phyloP scores from a whole-genome alignment of 92 coral and sea anemone species.

The Diadumene lineata region DNA sequence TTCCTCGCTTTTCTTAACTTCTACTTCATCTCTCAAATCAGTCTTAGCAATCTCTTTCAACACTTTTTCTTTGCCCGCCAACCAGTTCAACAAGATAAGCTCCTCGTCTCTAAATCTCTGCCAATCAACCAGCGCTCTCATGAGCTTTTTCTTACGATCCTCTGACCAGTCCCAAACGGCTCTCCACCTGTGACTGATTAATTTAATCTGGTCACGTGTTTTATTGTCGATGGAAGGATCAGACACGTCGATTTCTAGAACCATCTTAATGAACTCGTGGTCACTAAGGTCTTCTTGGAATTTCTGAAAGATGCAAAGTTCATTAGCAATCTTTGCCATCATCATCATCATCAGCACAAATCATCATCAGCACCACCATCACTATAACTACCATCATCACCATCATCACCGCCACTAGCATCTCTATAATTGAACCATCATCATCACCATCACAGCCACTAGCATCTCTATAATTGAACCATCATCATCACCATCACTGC shows the following conservation, averaged over 20 bases:
- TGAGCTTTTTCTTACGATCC: slow-evolving; percentile 66
- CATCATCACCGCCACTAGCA: background rate
- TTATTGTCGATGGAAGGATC: slow-evolving; percentile 60
- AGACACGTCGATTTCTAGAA: slow-evolving; percentile 50
- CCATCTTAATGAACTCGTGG: slow-evolving; percentile 49
- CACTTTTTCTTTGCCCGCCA: slow-evolving; percentile 73
- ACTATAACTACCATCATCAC: background rate
- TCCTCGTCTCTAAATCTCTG: slow-evolving; percentile 84
- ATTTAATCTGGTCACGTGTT: slow-evolving; percentile 54
- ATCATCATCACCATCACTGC: background rate
- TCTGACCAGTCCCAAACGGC: slow-evolving; percentile 72
- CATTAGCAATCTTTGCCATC: background rate
- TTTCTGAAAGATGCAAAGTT: slow-evolving; percentile 36
- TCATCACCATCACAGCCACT: background rate
- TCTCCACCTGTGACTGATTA: slow-evolving; percentile 66
- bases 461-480: background rate
- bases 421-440: background rate
- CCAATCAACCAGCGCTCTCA: slow-evolving; percentile 61
- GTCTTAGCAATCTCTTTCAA: slow-evolving; percentile 69
- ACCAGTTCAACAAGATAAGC: slow-evolving; percentile 80
- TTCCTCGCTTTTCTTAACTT: slow-evolving; percentile 58
- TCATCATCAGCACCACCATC: background rate
- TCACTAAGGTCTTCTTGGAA: slow-evolving; percentile 64
- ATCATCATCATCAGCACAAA: background rate
- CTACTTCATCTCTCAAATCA: slow-evolving; percentile 79